Conservation (phyloP, 1,140 invertebrate species). For the Zophobas atratus region DNA sequence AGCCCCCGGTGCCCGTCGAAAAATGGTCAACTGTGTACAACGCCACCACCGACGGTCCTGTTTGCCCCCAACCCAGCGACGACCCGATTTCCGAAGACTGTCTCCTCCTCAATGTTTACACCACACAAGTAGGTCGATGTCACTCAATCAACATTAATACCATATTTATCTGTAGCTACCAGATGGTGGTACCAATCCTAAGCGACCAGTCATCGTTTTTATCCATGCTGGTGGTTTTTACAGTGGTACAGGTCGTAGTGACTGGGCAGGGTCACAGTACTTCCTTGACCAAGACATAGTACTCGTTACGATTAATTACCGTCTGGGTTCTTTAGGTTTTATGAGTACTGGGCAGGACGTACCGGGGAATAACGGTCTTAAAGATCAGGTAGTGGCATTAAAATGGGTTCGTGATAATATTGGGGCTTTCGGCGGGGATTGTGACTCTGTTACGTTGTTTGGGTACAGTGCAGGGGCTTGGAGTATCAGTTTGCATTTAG, state of each 20-base stretch:
- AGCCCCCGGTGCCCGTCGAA: conserved; percentile 65
- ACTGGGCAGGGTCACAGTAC: conserved; percentile 65
- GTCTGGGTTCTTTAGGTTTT: conserved; percentile 73
- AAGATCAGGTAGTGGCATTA: conserved; percentile 81
- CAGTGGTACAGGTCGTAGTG: conserved; percentile 52
- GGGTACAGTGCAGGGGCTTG: conserved; percentile 81
- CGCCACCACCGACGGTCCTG: conserved; percentile 74
- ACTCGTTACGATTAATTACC: conserved; percentile 73
- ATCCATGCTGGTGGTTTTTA: conserved; percentile 65
- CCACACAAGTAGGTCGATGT: conserved; percentile 66
- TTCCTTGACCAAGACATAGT: conserved; percentile 69
- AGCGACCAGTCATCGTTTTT: conserved; percentile 61
- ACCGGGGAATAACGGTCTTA: conserved; percentile 81
- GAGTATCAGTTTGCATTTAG: conserved; percentile 76
- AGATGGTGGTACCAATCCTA: not conserved
- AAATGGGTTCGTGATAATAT: conserved; percentile 83
- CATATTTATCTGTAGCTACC: conserved; percentile 21
- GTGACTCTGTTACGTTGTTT: conserved; percentile 76
- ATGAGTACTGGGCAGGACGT: conserved; percentile 76
- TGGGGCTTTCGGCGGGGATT: conserved; percentile 81
- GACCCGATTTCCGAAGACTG: conserved; percentile 80
- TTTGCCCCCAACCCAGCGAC: conserved; percentile 67
- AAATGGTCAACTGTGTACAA: conserved; percentile 74
- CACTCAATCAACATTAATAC: conserved; percentile 3
- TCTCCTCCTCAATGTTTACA: conserved; percentile 82